Base-by-base conservation (phyloP, 1,140 invertebrate genomes). In the Myzus persicae region DNA sequence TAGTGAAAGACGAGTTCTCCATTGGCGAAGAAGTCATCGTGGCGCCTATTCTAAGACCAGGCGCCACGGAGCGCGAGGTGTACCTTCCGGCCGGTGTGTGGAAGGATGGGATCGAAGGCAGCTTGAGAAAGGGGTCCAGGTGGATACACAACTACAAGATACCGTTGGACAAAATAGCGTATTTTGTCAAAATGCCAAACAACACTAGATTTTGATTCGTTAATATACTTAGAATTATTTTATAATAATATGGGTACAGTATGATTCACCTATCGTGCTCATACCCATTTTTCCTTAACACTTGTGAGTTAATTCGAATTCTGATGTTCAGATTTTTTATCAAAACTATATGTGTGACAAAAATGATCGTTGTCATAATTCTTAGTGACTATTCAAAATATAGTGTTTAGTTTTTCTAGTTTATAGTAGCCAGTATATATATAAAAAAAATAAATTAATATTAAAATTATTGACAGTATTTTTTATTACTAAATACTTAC, bases 21-120 rank as follows among this genome's bases (percentile, higher is more conserved):
- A 96, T 99, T 0, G 98, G 99, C 0, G 97, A 98, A 94, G 97
- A 98, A 94, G 95, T 99, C 0, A 97, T 99, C 26, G 98, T 99
- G 0, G 99, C 99, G 0, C 98, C 98, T 0, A 97, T 99, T 59
- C 94, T 99, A 9, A 96, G 97, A 87, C 95, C 96, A 0, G 97
- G 97, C 5, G 96, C 95, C 5, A 96, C 96, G 67, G 96, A 96
- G 91, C 95, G 97, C 94, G 95, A 96, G 94, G 97, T 99, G 94
- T 99, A 99, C 94, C 95, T 99, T 11, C 98, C 98, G 0, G 96
- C 97, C 67, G 98, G 98, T 0, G 97, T 98, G 14, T 99, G 98
- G 98, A 97, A 97, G 94, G 98, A 99, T 94, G 98, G 98, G 26
- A 97, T 98, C 94, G 97, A 98, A 95, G 97, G 97, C 0, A 98